These are phyloP conservation scores for Trichogramma pretiosum DNA, from an alignment of 1,140 invertebrate species.

Conservation along the genomic window DNA sequence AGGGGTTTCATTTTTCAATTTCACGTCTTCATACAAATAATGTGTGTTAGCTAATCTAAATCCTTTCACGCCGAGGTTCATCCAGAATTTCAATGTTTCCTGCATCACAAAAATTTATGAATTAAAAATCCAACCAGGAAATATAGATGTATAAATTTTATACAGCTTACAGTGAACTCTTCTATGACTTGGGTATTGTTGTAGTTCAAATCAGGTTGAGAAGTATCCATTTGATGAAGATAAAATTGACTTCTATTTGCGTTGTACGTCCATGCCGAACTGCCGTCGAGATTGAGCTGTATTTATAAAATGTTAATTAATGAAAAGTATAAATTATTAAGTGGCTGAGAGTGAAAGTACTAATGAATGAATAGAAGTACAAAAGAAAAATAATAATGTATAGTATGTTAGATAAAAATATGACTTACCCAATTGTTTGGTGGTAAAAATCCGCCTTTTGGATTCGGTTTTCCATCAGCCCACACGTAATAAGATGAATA, in stretches of 20 bases:
- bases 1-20: constrained; percentile 42
- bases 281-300: constrained; percentile 47
- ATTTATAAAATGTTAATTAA: background rate
- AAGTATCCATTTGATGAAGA: constrained; percentile 49
- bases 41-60: constrained; percentile 62
- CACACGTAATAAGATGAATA: constrained; percentile 66
- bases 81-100: constrained; percentile 57
- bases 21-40: constrained; percentile 53
- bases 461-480: constrained; percentile 40
- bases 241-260: constrained; percentile 50
- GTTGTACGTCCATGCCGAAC: constrained; percentile 56
- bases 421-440: constrained; percentile 66
- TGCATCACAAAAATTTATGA: constrained; percentile 31
- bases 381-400: no score
- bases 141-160: no score
- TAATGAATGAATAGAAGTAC: no score
- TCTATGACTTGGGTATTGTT: constrained; percentile 47
- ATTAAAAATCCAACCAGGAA: no score
- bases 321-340: no score
- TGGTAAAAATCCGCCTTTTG: constrained; percentile 26
- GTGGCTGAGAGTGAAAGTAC: no score
- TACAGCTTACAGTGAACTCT: constrained; percentile 45
- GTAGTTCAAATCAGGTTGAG: constrained; percentile 60
- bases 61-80: constrained; percentile 62
- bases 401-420: no score